Evolutionary conservation across 2,888 invertebrate genomes (phyloP), one percentile per base, ranked within the genome.

Genomic region (Drosophila putrida): DNA sequence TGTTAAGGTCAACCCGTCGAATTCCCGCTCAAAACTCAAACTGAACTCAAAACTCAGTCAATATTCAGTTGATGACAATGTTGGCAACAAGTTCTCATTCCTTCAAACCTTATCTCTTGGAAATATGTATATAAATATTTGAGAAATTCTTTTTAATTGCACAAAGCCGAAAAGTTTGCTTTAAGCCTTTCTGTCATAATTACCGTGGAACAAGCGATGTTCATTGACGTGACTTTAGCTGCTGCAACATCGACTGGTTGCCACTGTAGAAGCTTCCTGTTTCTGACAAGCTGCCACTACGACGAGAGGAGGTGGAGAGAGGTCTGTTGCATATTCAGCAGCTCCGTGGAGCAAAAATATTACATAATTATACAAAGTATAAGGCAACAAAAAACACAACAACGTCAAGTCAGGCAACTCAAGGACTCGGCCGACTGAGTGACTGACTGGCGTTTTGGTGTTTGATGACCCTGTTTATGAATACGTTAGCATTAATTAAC

Each of bases 401-500:
- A 69, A 65, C 66, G 62, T 31, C 41, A 27, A 59, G 25, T 15
- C 20, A 36, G 44, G 43, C 38, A 11, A 46, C 25, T 44, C 53
- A 46, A 67, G 61, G 50, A 71, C 66, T 47, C 20, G n/a, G 46
- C 28, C 33, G 15, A 11, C 43, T 53, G 27, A 70, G 54, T 53
- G 64, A 66, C 72, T 73, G 64, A 53, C 67, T 71, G 64, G 57
- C 69, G 71, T 80, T 87, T 74, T 73, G 81, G 80, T 84, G 84
- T 80, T 87, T 84, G 84, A 84, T 85, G 85, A 87, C 85, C 80
- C 86, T 86, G 88, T 87, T 89, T 89, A 88, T 90, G 88, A 90
- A 90, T 90, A 87, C 80, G 86, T 90, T 88, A 85, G 89, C 90
- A 89, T 90, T 91, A 91, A 91, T 91, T 91, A 90, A 89, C 86